A percentile compares a stretch with the other conserved stretches of the same genome.
Evolutionary conservation across 2,113 vertebrate genomes (phyloP).

Genomic region (Sterna hirundo): DNA sequence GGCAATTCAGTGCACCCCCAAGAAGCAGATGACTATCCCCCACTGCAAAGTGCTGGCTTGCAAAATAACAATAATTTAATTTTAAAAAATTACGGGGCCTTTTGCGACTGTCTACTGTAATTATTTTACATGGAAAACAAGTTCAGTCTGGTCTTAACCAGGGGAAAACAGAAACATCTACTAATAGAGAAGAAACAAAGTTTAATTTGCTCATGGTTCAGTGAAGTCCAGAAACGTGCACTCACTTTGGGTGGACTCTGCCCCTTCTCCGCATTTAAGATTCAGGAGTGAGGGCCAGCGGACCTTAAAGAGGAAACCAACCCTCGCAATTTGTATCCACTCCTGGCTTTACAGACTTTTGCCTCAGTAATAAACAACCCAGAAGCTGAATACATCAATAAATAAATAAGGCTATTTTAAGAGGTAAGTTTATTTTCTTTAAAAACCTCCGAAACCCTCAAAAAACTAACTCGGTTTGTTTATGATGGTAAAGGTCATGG

Average conservation of each 20-base stretch:
- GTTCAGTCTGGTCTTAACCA: slow-evolving; percentile 29
- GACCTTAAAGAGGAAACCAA: background rate
- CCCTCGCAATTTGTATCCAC: background rate
- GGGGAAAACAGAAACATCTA: background rate
- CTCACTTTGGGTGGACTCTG: slow-evolving; percentile 42
- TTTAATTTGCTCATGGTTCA: slow-evolving; percentile 64
- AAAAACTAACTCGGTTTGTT: background rate
- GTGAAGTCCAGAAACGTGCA: slow-evolving; percentile 4
- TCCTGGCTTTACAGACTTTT: background rate
- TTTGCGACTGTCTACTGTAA: background rate
- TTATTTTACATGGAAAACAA: background rate
- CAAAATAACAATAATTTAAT: background rate
- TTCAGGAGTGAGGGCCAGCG: background rate
- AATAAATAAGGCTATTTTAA: background rate
- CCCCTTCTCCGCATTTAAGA: background rate
- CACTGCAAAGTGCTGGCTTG: background rate
- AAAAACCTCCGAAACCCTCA: background rate
- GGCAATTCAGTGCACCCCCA: background rate
- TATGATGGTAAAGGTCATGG: background rate
- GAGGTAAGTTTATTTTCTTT: slow-evolving; percentile 52
- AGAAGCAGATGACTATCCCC: background rate
- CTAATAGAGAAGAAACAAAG: slow-evolving; percentile 52
- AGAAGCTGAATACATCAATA: background rate
- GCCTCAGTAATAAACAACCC: background rate
- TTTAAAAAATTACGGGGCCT: rapidly evolving